A percentile compares a stretch with the other conserved stretches of the same genome.
phyloP scores from a whole-genome alignment of 2,113 vertebrate genomes.

The Elaphurus davidianus region DNA sequence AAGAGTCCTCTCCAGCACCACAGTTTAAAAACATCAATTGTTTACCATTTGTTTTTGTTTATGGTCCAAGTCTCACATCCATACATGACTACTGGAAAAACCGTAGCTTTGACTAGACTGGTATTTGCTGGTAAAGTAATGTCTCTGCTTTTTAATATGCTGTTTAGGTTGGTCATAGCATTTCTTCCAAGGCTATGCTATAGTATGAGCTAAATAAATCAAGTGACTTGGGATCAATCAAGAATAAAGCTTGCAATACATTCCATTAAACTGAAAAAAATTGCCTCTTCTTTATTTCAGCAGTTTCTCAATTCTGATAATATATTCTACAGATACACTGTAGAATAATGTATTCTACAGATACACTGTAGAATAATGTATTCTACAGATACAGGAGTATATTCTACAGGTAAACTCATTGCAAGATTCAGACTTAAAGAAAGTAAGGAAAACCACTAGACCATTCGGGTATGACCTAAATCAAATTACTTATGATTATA shows the following conservation, averaged over 20 bases:
- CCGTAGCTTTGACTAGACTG: neutral
- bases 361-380: neutral
- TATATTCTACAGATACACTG: neutral
- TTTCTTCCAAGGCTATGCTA: neutral
- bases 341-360: neutral
- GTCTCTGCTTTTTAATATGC: neutral
- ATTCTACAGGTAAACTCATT: neutral
- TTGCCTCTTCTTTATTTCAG: neutral
- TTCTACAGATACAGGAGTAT: neutral
- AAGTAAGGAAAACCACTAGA: neutral
- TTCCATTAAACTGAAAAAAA: conserved; percentile 57
- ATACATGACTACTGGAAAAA: neutral
- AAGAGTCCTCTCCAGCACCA: neutral
- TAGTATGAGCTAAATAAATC: conserved; percentile 75
- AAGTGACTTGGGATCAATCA: conserved; percentile 73
- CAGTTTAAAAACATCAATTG: neutral
- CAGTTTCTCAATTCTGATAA: neutral
- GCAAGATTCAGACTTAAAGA: neutral
- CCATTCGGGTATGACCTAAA: neutral
- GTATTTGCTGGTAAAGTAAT: neutral
- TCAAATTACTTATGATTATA: neutral
- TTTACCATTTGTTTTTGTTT: neutral
- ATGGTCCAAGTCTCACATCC: neutral
- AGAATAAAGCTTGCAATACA: conserved; percentile 71
- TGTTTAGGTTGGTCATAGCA: neutral